A percentile compares a stretch with the other conserved stretches of the same genome.
These are phyloP conservation scores for Aspidoscelis tigris DNA, from an alignment of 2,113 vertebrate species.

Conservation along the genomic window DNA sequence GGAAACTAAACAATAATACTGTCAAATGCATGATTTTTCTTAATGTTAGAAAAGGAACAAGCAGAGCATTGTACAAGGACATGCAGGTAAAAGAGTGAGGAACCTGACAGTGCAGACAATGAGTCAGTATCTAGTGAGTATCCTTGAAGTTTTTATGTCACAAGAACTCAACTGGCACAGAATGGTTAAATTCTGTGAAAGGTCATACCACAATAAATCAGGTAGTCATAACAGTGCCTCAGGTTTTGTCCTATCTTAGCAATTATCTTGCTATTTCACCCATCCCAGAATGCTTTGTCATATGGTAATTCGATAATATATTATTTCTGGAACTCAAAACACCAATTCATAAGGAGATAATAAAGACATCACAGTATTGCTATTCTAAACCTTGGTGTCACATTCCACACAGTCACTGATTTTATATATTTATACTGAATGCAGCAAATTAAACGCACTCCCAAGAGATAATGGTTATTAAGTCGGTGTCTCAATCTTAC, in stretches of 20 bases:
- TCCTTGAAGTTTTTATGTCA: neutral
- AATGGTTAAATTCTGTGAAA: neutral
- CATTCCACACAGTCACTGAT: conserved; percentile 1
- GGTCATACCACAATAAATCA: neutral
- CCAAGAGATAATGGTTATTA: neutral
- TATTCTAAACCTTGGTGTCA: neutral
- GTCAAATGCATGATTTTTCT: neutral
- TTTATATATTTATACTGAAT: conserved; percentile 22
- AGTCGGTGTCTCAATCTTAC: conserved; percentile 67
- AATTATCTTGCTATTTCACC: neutral
- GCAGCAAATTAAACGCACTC: conserved; percentile 8
- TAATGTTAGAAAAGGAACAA: neutral
- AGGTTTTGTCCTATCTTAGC: neutral
- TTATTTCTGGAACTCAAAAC: conserved; percentile 19
- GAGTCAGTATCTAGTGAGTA: neutral
- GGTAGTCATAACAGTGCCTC: neutral
- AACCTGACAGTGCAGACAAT: neutral
- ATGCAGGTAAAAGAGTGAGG: neutral
- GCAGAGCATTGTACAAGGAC: neutral
- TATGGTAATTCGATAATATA: conserved; percentile 17
- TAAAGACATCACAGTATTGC: accelerated
- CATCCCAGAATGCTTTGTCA: neutral
- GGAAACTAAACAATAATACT: too few species aligned
- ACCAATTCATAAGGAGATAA: neutral
- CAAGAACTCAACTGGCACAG: neutral